These are phyloP conservation scores for Zootermopsis nevadensis DNA, from an alignment of 2,888 invertebrate genomes.

Conservation along the genomic window DNA sequence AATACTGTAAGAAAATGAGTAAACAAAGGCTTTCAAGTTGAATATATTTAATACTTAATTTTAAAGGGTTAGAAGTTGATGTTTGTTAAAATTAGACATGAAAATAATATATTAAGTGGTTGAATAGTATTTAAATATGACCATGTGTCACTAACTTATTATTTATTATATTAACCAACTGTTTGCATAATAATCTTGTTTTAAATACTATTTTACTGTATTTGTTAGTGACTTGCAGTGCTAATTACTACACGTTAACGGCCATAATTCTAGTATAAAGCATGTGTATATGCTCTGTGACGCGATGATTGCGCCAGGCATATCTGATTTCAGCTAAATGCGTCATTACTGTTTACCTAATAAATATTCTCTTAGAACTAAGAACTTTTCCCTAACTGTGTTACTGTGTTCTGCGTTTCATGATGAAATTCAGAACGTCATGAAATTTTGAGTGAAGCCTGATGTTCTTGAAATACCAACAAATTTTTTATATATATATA, in stretches of 20 bases:
- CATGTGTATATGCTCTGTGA: not conserved
- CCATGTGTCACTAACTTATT: not conserved
- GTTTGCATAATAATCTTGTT: not conserved
- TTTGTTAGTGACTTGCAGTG: not conserved
- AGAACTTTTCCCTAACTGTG: too few relatives aligned
- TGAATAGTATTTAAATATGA: not conserved
- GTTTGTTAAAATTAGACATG: conserved; percentile 3
- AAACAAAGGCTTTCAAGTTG: not conserved
- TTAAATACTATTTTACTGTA: not conserved
- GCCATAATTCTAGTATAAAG: not conserved
- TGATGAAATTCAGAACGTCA: too few relatives aligned
- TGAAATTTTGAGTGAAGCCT: too few relatives aligned
- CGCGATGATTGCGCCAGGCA: not conserved
- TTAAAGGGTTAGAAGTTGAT: conserved; percentile 7
- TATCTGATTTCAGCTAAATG: not conserved
- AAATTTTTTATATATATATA: too few relatives aligned
- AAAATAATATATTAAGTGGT: not conserved
- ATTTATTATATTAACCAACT: not conserved
- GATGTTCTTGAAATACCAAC: too few relatives aligned
- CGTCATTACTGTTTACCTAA: not conserved
- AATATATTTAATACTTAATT: not conserved
- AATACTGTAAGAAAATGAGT: not conserved
- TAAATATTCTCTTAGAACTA: not conserved
- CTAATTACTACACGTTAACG: not conserved
- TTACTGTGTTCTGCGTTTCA: too few relatives aligned